phyloP scores from a whole-genome alignment of 2,797 vertebrate species.

The Silurus aristotelis region DNA sequence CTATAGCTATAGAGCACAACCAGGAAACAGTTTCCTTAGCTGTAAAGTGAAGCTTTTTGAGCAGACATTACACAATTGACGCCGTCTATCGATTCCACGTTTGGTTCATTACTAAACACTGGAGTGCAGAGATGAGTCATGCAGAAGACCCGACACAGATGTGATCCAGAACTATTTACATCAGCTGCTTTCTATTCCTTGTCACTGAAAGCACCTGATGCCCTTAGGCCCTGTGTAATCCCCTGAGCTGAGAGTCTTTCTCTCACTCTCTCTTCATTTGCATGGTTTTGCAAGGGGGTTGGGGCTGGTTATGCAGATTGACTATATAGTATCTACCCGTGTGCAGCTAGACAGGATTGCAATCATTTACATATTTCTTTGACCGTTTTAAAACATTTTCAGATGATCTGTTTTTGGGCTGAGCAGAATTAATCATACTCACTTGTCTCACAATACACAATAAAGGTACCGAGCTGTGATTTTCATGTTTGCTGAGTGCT shows the following conservation, averaged over 20 bases:
- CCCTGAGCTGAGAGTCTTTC: neutral
- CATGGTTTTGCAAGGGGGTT: constrained; percentile 13
- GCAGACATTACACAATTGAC: neutral
- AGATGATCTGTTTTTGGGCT: neutral
- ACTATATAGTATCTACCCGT: neutral
- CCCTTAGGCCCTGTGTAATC: constrained; percentile 59
- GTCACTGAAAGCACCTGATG: constrained; percentile 54
- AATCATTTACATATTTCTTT: neutral
- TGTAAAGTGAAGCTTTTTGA: constrained; percentile 2
- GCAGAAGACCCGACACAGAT: neutral
- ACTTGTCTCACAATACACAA: neutral
- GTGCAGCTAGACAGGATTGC: neutral
- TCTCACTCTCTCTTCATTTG: neutral
- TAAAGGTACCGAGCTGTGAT: neutral
- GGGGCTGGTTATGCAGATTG: constrained; percentile 12
- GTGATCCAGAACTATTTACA: constrained; percentile 27
- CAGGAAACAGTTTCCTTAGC: constrained; percentile 47
- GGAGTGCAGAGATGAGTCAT: neutral
- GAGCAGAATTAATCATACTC: neutral
- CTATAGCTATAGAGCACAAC: constrained; percentile 28
- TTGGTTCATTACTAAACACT: neutral
- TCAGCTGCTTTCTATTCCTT: constrained; percentile 38
- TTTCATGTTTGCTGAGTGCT: neutral
- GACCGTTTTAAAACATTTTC: neutral
- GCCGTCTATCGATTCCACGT: neutral